These are phyloP conservation scores for Branchinecta lynchi DNA, from an alignment of 1,140 invertebrate species.

Conservation along the genomic window DNA sequence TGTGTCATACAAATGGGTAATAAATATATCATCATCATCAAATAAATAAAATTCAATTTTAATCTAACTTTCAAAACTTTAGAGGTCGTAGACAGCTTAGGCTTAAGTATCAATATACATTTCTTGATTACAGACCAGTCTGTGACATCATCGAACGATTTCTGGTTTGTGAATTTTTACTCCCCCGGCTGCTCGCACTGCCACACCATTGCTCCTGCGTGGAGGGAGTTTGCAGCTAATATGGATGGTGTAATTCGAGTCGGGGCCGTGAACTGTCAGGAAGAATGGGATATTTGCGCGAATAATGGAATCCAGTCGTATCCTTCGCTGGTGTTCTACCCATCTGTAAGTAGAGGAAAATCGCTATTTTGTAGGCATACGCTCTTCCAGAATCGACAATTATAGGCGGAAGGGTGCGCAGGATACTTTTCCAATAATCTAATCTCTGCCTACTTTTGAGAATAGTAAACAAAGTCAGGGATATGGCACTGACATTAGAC, in stretches of 20 bases:
- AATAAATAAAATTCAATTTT: too few relatives aligned
- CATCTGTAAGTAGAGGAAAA: slow-evolving; percentile 26
- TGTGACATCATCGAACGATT: slow-evolving; percentile 43
- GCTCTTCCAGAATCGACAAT: too few relatives aligned
- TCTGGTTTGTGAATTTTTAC: slow-evolving; percentile 75
- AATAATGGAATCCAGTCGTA: slow-evolving; percentile 47
- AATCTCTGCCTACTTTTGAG: too few relatives aligned
- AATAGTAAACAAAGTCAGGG: too few relatives aligned
- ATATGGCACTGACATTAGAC: too few relatives aligned
- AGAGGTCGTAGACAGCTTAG: too few relatives aligned
- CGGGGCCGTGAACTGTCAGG: slow-evolving; percentile 67
- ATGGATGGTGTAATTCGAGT: slow-evolving; percentile 51
- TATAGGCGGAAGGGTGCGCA: too few relatives aligned
- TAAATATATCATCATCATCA: too few relatives aligned
- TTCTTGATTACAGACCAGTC: slow-evolving; percentile 36
- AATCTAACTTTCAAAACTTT: too few relatives aligned
- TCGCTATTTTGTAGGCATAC: not conserved
- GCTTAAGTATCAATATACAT: too few relatives aligned
- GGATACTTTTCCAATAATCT: too few relatives aligned
- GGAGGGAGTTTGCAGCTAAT: slow-evolving; percentile 56
- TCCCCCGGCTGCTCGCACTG: slow-evolving; percentile 70
- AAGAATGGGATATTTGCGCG: slow-evolving; percentile 52
- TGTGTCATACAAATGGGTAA: too few relatives aligned
- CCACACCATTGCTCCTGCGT: slow-evolving; percentile 56
- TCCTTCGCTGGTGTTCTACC: slow-evolving; percentile 48